These are phyloP conservation scores for Entelurus aequoreus DNA, from an alignment of 2,113 vertebrate species.

Conservation along the genomic window DNA sequence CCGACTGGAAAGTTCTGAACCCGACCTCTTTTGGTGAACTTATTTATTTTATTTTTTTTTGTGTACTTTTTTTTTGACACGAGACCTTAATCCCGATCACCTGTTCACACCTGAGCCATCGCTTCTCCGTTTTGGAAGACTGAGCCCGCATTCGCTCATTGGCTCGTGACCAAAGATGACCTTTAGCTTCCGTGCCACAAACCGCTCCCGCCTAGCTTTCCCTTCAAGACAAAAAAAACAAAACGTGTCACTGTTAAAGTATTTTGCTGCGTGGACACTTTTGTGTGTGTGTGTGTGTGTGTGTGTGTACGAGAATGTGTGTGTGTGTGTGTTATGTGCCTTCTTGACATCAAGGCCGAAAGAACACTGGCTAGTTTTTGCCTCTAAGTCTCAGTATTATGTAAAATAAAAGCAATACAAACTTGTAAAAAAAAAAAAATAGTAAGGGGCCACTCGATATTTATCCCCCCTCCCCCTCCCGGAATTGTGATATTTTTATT, in stretches of 20 bases:
- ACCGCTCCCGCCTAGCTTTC: constrained; percentile 18
- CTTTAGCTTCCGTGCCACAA: constrained; percentile 38
- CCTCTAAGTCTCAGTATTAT: constrained; percentile 29
- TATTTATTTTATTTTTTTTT: too few species aligned
- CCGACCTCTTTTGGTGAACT: too few species aligned
- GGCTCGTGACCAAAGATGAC: constrained; percentile 73
- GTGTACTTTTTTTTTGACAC: too few species aligned
- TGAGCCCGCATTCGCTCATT: constrained; percentile 28
- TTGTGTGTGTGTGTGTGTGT: constrained; percentile 25
- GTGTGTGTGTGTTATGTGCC: constrained; percentile 11
- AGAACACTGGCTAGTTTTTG: constrained; percentile 9
- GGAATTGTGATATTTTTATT: constrained; percentile 27
- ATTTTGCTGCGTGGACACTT: constrained; percentile 25
- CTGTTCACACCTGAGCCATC: constrained; percentile 44
- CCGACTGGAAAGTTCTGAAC: too few species aligned
- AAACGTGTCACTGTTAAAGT: constrained; percentile 48
- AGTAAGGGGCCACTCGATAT: constrained; percentile 54
- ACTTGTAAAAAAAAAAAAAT: constrained; percentile 47
- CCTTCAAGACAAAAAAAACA: background rate
- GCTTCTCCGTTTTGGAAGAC: constrained; percentile 25
- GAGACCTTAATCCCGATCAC: background rate
- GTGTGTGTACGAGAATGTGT: constrained; percentile 8
- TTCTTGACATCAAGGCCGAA: constrained; percentile 50
- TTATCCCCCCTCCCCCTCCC: constrained; percentile 29
- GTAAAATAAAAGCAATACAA: constrained; percentile 70